Conservation (phyloP, 2,888 invertebrate species). For the Drosophila rellima region DNA sequence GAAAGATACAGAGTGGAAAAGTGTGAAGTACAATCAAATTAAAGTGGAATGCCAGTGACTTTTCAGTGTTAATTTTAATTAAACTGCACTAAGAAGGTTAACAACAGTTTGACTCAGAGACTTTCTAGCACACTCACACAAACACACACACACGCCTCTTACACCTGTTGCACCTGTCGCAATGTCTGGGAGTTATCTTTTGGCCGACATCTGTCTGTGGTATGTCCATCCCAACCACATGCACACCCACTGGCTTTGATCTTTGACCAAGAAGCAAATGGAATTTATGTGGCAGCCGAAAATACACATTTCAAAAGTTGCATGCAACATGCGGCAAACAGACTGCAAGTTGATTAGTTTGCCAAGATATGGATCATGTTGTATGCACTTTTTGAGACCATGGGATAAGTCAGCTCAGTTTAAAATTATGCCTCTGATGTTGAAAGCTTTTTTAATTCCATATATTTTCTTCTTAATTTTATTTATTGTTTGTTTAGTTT, state of each 20-base stretch:
- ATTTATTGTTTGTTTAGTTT: conserved; percentile 69
- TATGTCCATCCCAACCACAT: conserved; percentile 10
- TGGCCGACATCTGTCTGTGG: conserved; percentile 45
- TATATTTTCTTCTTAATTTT: conserved; percentile 41
- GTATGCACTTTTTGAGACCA: conserved; percentile 31
- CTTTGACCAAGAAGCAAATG: conserved; percentile 57
- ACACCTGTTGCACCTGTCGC: conserved; percentile 46
- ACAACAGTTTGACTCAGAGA: conserved; percentile 20
- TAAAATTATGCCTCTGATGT: conserved; percentile 40
- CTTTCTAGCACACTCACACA: conserved; percentile 47
- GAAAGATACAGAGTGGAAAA: conserved; percentile 1
- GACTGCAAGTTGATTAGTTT: conserved; percentile 45
- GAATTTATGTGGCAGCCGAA: conserved; percentile 65
- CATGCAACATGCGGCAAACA: conserved; percentile 37
- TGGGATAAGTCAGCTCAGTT: conserved; percentile 69
- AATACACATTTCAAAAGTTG: conserved; percentile 11
- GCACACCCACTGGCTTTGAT: conserved; percentile 66
- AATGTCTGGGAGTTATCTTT: conserved; percentile 40
- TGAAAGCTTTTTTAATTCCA: conserved; percentile 65
- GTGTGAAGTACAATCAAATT: conserved; percentile 16
- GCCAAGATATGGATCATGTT: conserved; percentile 42
- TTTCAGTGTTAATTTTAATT: conserved; percentile 55
- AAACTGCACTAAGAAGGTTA: conserved; percentile 54
- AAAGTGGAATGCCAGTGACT: conserved; percentile 48
- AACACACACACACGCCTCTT: not conserved